phyloP scores from a whole-genome alignment of 2,888 invertebrate genomes.

The Spilosoma lubricipeda region DNA sequence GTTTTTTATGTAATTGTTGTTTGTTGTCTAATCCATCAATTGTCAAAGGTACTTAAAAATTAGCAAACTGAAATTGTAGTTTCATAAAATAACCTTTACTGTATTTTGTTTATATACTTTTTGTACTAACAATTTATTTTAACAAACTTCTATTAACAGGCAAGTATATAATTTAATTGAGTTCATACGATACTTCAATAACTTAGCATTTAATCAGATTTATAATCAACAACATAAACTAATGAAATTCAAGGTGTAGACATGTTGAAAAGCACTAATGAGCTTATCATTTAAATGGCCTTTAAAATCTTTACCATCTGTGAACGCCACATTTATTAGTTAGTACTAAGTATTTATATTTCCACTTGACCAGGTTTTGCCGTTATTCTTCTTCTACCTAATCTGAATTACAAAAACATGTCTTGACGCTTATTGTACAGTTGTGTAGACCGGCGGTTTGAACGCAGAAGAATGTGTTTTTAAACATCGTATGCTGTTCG shows the following conservation, averaged over 20 bases:
- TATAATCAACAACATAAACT: not conserved
- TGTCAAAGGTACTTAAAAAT: not conserved
- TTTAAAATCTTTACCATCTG: constrained; percentile 41
- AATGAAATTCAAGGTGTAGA: not conserved
- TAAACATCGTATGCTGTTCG: not conserved
- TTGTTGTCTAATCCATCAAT: not conserved
- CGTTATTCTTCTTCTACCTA: constrained; percentile 70
- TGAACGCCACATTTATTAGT: constrained; percentile 31
- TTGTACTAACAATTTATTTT: no score
- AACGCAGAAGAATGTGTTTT: constrained; percentile 9
- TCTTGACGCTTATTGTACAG: constrained; percentile 48
- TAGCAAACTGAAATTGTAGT: not conserved
- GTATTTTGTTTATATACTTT: no score
- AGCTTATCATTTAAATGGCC: constrained; percentile 26
- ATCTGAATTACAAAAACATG: constrained; percentile 70
- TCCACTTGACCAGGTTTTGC: constrained; percentile 60
- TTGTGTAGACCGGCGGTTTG: constrained; percentile 41
- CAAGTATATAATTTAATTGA: no score
- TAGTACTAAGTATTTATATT: constrained; percentile 56
- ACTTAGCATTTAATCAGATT: not conserved
- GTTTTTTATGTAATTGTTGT: not conserved
- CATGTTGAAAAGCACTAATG: constrained; percentile 31
- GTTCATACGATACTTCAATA: no score
- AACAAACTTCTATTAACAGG: no score
- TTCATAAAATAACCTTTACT: not conserved